Conservation (phyloP, 2,888 invertebrate species). For the Alsophila aescularia region DNA sequence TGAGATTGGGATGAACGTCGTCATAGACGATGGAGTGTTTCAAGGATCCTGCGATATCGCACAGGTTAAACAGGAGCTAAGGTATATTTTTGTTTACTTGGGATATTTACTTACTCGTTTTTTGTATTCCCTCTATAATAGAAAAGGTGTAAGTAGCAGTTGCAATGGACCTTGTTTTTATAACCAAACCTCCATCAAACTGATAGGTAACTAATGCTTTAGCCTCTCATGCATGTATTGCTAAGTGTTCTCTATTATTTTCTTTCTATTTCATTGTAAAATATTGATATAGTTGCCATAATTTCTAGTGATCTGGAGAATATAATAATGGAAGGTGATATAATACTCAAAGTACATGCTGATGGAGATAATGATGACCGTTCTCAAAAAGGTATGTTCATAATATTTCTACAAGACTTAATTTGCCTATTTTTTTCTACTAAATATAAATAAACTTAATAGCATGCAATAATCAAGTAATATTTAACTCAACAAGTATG, state of each 20-base stretch:
- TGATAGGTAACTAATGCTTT: no score
- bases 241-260: background rate
- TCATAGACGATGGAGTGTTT: conserved; percentile 40
- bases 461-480: no score
- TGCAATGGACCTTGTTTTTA: background rate
- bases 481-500: no score
- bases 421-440: no score
- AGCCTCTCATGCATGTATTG: background rate
- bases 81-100: conserved; percentile 28
- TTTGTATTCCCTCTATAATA: background rate
- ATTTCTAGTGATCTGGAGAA: conserved; percentile 37
- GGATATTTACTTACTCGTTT: conserved; percentile 1
- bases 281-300: background rate
- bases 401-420: background rate
- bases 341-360: conserved; percentile 39
- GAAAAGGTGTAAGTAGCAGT: background rate
- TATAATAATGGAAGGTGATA: conserved; percentile 39
- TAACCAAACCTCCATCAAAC: conserved; percentile 7
- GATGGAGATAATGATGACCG: conserved; percentile 32
- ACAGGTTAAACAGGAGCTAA: conserved; percentile 37
- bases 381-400: conserved; percentile 20
- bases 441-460: no score
- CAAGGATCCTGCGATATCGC: conserved; percentile 30
- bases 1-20: conserved; percentile 43
- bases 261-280: background rate